A percentile compares a stretch with the other conserved stretches of the same genome.
Evolutionary conservation across 2,113 vertebrate genomes (phyloP).

Genomic region (Phrynocephalus versicolor): DNA sequence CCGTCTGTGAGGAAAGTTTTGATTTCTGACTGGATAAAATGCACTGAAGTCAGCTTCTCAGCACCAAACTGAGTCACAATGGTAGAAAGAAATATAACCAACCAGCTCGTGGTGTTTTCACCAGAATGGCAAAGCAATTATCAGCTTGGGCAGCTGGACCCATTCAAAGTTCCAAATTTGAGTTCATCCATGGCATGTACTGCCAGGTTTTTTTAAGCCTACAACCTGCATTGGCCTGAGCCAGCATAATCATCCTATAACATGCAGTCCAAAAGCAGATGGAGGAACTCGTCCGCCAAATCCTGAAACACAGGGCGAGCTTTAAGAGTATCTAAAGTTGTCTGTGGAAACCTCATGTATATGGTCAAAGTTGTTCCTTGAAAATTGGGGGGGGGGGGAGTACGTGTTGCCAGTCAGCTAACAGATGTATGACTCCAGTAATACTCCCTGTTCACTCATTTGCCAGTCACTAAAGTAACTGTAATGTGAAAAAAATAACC

Average conservation of each 20-base stretch:
- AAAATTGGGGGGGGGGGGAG: neutral
- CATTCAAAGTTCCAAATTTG: neutral
- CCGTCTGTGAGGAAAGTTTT: neutral
- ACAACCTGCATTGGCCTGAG: neutral
- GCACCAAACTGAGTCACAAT: neutral
- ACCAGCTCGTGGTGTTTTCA: neutral
- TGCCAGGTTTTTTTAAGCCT: neutral
- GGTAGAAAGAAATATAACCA: neutral
- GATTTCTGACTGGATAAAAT: neutral
- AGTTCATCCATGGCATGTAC: neutral
- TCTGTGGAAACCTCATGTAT: neutral
- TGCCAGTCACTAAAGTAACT: neutral
- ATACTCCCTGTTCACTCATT: conserved; percentile 1
- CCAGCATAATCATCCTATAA: neutral
- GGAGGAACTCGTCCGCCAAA: neutral
- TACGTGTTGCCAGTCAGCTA: neutral
- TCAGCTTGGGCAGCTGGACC: neutral
- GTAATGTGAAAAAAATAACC: conserved; percentile 32
- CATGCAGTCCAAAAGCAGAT: neutral
- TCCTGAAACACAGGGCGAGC: too few relatives aligned
- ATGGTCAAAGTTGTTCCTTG: neutral
- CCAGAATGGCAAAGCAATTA: neutral
- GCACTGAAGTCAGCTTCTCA: neutral
- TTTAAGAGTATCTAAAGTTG: neutral
- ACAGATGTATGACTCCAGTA: neutral